Evolutionary conservation across 2,888 invertebrate genomes (phyloP).

Genomic region (Brachyptera putata): DNA sequence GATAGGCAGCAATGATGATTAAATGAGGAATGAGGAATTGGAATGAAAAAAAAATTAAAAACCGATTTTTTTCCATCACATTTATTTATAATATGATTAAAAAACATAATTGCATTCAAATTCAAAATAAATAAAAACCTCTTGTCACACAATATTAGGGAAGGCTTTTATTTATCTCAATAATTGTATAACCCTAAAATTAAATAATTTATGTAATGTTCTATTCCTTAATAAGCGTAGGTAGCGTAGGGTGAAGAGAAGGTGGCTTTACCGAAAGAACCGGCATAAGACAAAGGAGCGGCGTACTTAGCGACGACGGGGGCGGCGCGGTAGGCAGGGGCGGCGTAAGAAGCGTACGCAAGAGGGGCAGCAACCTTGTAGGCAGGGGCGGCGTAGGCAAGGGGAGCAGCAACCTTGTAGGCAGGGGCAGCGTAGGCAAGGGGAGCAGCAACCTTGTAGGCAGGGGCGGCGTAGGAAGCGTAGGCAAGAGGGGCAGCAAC

Average conservation of each 20-base stretch:
- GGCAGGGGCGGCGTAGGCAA: slow-evolving; percentile 6
- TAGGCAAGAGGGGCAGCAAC: too few species aligned
- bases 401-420: neutral
- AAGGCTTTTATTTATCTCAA: too few species aligned
- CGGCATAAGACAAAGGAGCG: slow-evolving; percentile 11
- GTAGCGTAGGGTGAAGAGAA: slow-evolving; percentile 20
- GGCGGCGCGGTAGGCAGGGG: neutral
- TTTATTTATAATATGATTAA: too few species aligned
- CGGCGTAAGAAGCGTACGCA: slow-evolving; percentile 6
- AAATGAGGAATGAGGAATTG: too few species aligned
- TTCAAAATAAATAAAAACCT: too few species aligned
- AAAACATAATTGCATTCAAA: too few species aligned
- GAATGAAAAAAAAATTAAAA: too few species aligned
- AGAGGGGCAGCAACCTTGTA: neutral
- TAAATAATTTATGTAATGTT: too few species aligned
- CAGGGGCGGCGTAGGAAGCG: slow-evolving; percentile 18
- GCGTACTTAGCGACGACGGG: neutral
- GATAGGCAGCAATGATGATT: too few species aligned
- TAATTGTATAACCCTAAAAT: too few species aligned
- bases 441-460: slow-evolving; percentile 35
- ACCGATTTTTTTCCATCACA: too few species aligned
- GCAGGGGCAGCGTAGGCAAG: slow-evolving; percentile 36
- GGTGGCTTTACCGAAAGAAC: slow-evolving; percentile 8
- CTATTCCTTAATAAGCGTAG: slow-evolving; percentile 14
- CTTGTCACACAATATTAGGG: too few species aligned